Evolutionary conservation across 2,888 invertebrate species (phyloP), one percentile per base, ranked within the genome.

Genomic region (Lasius platythorax): DNA sequence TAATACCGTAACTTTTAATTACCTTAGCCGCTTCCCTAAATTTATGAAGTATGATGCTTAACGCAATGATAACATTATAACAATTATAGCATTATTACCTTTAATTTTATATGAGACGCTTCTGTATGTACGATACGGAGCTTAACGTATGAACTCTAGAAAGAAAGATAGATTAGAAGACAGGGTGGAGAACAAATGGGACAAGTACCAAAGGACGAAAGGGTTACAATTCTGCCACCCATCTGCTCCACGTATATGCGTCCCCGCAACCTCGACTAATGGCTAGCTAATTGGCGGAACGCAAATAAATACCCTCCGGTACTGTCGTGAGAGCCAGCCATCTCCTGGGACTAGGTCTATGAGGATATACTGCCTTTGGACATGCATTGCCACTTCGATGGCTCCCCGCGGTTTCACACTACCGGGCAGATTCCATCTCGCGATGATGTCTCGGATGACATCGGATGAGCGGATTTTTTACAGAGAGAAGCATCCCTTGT

Each of bases 261-360:
- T 37, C 90, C 89, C 92, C 76, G 78, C 89, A 91, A 92, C 89
- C 88, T 87, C 92, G 89, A 90, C 93, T 94, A 94, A 95, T 94
- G 93, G 93, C 84, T 91, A 91, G 91, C 93, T 95, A 94, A 95
- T 95, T 94, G 94, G 92, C 91, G 89, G 91, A 95, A 94, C 94
- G 94, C 94, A 94, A 94, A 95, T 95, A 94, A 95, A 94, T 95
- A 95, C 94, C 93, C 93, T 46, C 94, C 92, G 86, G 91, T 87
- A 91, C 91, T 88, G 89, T 87, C 90, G 87, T 88, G 91, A 90
- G 83, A 91, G 89, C 88, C 87, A 70, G 79, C 78, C 79, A 84
- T 91, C 90, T 92, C 90, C 87, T 91, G 93, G 89, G 89, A 88
- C 86, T 90, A 87, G 90, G 87, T 90, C 90, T 93, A 94, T 94